Conservation (phyloP, 1,140 invertebrate genomes). For the Pseudomyrmex flavicornis region DNA sequence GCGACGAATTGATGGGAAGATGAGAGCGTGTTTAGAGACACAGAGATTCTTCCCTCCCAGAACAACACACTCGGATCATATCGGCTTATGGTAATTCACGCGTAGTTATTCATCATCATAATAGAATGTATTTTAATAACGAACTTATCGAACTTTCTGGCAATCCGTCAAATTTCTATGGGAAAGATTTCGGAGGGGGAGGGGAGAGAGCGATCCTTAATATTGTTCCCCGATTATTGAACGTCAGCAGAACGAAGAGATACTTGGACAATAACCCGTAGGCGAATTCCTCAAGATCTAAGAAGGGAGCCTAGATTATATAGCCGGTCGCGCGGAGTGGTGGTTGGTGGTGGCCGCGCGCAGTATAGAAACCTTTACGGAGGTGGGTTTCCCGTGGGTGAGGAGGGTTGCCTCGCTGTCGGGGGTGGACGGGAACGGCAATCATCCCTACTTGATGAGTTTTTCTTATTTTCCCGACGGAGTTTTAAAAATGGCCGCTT, state of each 20-base stretch:
- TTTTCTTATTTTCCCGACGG: constrained; percentile 81
- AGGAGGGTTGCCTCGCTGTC: constrained; percentile 53
- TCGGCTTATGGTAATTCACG: background rate
- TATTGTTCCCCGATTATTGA: constrained; percentile 67
- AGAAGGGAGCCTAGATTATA: constrained; percentile 67
- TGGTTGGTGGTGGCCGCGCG: constrained; percentile 4
- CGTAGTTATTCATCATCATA: background rate
- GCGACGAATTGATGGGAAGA: constrained; percentile 4
- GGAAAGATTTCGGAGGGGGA: background rate
- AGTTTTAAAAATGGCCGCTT: constrained; percentile 80
- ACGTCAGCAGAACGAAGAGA: constrained; percentile 62
- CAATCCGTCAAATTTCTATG: constrained; percentile 23
- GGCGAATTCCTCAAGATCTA: constrained; percentile 67
- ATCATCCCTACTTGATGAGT: constrained; percentile 80
- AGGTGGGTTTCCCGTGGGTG: constrained; percentile 69
- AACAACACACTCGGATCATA: background rate
- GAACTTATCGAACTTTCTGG: constrained; percentile 1
- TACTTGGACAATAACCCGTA: constrained; percentile 72
- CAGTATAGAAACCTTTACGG: background rate
- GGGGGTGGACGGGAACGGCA: constrained; percentile 70
- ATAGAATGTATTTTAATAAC: background rate
- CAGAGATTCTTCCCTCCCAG: background rate
- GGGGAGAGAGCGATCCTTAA: background rate
- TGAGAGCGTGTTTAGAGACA: background rate
- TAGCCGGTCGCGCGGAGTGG: constrained; percentile 43